A percentile compares a stretch with the other conserved stretches of the same genome.
Conservation (phyloP, 2,888 invertebrate genomes). For the Drosophila mayaguana region DNA sequence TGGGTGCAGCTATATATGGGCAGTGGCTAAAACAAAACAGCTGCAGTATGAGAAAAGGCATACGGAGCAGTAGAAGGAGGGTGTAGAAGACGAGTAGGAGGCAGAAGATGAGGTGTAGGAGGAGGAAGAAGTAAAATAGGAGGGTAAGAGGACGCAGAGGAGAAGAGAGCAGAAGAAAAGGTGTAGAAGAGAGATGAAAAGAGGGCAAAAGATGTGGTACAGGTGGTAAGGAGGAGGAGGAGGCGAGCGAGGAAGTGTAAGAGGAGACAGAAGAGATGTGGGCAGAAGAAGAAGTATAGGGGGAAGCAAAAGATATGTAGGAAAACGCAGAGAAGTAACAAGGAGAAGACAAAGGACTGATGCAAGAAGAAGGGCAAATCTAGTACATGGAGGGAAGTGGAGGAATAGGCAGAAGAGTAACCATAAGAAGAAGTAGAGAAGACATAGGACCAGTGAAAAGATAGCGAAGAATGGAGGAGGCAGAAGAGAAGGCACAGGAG, state of each 20-base stretch:
- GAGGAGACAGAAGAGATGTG: no score
- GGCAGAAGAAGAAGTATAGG: not conserved
- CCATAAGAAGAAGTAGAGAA: no score
- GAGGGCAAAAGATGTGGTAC: not conserved
- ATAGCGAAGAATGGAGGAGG: not conserved
- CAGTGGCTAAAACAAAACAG: not conserved
- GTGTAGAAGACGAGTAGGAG: accelerated
- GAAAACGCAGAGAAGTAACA: no score
- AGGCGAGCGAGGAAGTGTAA: not conserved
- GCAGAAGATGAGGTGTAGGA: not conserved
- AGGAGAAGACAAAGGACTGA: no score
- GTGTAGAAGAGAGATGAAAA: not conserved
- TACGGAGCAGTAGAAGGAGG: not conserved
- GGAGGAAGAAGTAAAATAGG: no score
- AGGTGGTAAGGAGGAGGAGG: not conserved
- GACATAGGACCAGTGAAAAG: no score
- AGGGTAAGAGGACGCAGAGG: not conserved
- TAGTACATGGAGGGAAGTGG: no score
- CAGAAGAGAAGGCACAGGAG: not conserved
- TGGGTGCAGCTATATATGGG: not conserved
- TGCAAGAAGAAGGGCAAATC: no score
- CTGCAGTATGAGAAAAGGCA: not conserved
- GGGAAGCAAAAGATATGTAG: not conserved
- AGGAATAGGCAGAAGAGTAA: no score
- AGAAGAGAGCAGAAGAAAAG: not conserved